Conservation (phyloP, 2,888 invertebrate genomes). For the Drosophila subquinaria region DNA sequence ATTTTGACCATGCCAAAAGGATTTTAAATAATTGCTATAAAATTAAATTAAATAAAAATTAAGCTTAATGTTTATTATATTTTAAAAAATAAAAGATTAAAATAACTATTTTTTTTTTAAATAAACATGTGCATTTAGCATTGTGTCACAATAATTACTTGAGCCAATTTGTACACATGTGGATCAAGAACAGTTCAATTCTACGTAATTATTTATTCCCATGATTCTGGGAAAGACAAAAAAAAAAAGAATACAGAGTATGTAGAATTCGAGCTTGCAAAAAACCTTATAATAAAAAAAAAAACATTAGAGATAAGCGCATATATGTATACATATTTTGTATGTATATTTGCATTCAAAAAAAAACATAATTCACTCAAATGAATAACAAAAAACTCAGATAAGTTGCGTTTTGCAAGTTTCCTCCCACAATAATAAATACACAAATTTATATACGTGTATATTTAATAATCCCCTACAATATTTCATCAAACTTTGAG, state of each 20-base stretch:
- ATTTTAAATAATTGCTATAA: no score
- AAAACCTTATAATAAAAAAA: neutral
- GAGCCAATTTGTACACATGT: neutral
- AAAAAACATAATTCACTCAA: neutral
- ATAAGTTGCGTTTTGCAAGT: neutral
- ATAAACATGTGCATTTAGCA: neutral
- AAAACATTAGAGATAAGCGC: neutral
- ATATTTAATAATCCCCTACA: neutral
- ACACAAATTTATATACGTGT: no score
- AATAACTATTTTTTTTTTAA: rapidly evolving
- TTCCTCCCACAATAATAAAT: neutral
- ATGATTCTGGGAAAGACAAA: neutral
- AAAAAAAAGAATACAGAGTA: neutral
- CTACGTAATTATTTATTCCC: neutral
- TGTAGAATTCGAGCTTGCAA: neutral
- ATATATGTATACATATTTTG: neutral
- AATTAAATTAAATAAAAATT: no score
- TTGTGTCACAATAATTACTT: neutral
- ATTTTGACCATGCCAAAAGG: neutral
- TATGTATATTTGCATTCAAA: neutral
- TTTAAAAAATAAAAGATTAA: no score
- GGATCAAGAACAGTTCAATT: neutral
- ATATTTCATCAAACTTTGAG: neutral
- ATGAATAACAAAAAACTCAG: neutral
- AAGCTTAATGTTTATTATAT: no score